Percentiles rank a stretch among this genome's conserved stretches.
Evolutionary conservation across 2,888 invertebrate species (phyloP).

Genomic region (Chironomus riparius): DNA sequence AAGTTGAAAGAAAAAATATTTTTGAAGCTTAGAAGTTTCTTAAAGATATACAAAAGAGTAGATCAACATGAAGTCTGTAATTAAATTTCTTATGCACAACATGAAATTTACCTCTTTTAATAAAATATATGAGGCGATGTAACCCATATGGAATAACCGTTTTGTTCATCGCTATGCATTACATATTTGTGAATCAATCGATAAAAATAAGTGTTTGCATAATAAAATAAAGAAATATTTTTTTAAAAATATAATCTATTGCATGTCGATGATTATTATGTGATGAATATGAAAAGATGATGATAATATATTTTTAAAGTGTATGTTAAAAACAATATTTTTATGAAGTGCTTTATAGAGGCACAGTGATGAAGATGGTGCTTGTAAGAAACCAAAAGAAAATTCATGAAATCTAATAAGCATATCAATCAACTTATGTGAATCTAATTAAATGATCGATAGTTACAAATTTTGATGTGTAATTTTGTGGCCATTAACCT

Average conservation of each 20-base stretch:
- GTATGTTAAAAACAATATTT: no score
- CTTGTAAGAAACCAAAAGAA: neutral
- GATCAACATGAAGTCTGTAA: neutral
- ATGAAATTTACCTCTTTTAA: neutral
- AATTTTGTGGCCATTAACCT: neutral
- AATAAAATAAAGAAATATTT: neutral
- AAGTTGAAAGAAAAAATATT: neutral
- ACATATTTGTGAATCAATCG: neutral
- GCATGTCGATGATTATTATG: neutral
- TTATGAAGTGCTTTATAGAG: no score
- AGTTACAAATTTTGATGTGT: neutral
- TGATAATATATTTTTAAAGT: no score
- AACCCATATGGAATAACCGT: constrained; percentile 17
- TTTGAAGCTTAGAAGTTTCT: no score
- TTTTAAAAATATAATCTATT: neutral
- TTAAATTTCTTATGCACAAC: neutral
- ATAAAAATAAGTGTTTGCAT: neutral
- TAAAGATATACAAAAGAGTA: neutral
- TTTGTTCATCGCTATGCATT: neutral
- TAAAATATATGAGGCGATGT: neutral
- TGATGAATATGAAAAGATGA: neutral
- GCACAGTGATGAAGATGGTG: neutral
- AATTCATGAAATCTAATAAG: neutral
- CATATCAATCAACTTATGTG: neutral
- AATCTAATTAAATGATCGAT: neutral